These are phyloP conservation scores for Urocyon cinereoargenteus DNA, from an alignment of 2,797 vertebrate genomes.

Conservation along the genomic window DNA sequence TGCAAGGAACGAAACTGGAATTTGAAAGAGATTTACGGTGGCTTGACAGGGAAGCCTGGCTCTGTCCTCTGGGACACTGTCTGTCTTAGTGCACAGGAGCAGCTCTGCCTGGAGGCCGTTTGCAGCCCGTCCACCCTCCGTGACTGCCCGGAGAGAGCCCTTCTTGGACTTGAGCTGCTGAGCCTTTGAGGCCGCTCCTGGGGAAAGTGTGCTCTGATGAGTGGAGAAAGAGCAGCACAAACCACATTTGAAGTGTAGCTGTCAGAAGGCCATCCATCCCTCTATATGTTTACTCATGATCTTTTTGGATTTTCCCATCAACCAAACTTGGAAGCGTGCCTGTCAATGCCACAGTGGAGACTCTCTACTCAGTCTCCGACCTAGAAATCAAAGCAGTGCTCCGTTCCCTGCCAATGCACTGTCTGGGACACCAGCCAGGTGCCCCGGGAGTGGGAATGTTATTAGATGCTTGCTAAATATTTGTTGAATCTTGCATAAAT, in stretches of 20 bases:
- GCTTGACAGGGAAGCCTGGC: neutral
- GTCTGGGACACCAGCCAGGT: slow-evolving; percentile 6
- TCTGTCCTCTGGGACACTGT: neutral
- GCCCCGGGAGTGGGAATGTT: neutral
- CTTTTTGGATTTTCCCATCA: neutral
- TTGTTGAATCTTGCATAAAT: slow-evolving; percentile 31
- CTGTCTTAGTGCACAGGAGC: neutral
- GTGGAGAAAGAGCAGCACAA: neutral
- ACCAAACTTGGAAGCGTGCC: neutral
- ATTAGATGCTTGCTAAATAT: slow-evolving; percentile 23
- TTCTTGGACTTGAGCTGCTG: neutral
- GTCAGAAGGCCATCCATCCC: neutral
- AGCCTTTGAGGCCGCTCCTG: neutral
- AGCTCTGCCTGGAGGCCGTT: neutral
- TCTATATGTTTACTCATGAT: neutral
- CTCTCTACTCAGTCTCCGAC: neutral
- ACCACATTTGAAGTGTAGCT: neutral
- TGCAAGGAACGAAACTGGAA: neutral
- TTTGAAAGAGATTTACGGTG: neutral
- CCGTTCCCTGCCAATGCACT: neutral
- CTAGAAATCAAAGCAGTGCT: neutral
- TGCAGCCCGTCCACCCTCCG: neutral
- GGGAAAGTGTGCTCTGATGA: neutral
- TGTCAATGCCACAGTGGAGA: neutral
- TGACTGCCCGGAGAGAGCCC: neutral